phyloP scores from a whole-genome alignment of 1,140 invertebrate species.

The Cataglyphis hispanica region DNA sequence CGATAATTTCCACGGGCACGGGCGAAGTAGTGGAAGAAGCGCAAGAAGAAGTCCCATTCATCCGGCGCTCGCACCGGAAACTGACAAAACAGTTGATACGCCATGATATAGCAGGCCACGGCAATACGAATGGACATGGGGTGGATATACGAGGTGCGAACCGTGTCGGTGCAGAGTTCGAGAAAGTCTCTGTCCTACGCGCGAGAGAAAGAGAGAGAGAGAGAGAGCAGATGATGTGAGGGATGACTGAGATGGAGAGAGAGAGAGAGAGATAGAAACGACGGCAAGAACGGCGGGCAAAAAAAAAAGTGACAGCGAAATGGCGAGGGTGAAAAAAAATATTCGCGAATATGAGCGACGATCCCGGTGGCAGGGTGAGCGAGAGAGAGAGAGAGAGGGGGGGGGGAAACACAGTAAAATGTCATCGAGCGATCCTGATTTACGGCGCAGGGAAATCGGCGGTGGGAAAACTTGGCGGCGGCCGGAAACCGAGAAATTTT shows the following conservation, averaged over 20 bases:
- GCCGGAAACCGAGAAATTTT: slow-evolving; percentile 73
- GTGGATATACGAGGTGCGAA: slow-evolving; percentile 72
- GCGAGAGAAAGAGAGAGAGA: slow-evolving; percentile 48
- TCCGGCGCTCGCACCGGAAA: slow-evolving; percentile 77
- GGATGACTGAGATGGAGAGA: slow-evolving; percentile 30
- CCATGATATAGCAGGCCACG: slow-evolving; percentile 79
- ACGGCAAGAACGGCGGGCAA: neutral
- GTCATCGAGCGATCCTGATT: slow-evolving; percentile 81
- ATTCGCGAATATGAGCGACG: slow-evolving; percentile 38
- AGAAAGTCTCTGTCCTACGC: slow-evolving; percentile 60
- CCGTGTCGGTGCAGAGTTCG: slow-evolving; percentile 65
- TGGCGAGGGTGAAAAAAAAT: slow-evolving; percentile 44
- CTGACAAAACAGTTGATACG: slow-evolving; percentile 86
- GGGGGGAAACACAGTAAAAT: slow-evolving; percentile 78
- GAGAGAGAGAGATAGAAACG: slow-evolving; percentile 48
- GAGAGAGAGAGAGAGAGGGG: neutral
- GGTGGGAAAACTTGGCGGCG: slow-evolving; percentile 70
- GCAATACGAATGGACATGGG: slow-evolving; percentile 82
- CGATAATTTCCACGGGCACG: slow-evolving; percentile 83
- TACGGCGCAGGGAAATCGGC: slow-evolving; percentile 80
- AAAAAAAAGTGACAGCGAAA: slow-evolving; percentile 2
- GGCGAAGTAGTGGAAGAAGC: slow-evolving; percentile 77
- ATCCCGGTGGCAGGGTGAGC: neutral
- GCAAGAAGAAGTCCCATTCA: slow-evolving; percentile 84
- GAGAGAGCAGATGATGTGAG: slow-evolving; percentile 34